Evolutionary conservation across 2,888 invertebrate genomes (phyloP).

Genomic region (Mesoligia furuncula): DNA sequence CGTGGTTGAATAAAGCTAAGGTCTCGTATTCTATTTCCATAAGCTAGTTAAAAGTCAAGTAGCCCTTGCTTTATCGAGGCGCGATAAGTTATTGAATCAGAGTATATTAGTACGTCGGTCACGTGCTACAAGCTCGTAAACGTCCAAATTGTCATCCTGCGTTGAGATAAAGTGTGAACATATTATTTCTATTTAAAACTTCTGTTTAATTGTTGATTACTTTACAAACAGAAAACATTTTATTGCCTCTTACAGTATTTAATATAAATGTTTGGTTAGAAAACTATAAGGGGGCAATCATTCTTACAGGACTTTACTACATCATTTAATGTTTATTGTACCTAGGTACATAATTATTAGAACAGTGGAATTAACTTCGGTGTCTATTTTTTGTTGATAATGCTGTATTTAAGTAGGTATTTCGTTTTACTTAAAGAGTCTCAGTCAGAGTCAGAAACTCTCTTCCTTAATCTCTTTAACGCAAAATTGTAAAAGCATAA

Average conservation of each 20-base stretch:
- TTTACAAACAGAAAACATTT: constrained; percentile 7
- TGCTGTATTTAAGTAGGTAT: too few relatives aligned
- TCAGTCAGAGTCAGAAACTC: too few relatives aligned
- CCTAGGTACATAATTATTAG: too few relatives aligned
- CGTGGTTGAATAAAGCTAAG: constrained; percentile 13
- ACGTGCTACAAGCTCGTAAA: constrained; percentile 59
- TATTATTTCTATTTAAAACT: constrained; percentile 45
- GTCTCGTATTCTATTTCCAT: constrained; percentile 26
- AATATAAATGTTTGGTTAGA: background rate
- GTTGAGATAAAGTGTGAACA: constrained; percentile 49
- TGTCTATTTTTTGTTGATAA: background rate
- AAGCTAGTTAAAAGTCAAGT: constrained; percentile 46
- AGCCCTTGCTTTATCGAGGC: constrained; percentile 29
- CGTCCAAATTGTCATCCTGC: constrained; percentile 55
- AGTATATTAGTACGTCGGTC: constrained; percentile 53
- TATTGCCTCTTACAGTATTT: background rate
- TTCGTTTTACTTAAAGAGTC: too few relatives aligned
- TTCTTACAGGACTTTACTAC: too few relatives aligned
- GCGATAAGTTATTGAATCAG: constrained; percentile 39
- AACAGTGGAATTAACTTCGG: background rate
- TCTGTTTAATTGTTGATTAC: constrained; percentile 27
- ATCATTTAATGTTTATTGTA: too few relatives aligned
- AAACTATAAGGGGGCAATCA: too few relatives aligned
- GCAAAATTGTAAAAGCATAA: background rate
- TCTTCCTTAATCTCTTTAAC: background rate